phyloP scores from a whole-genome alignment of 92 coral and sea anemone species.

The Hydrozoanthus gracilis region DNA sequence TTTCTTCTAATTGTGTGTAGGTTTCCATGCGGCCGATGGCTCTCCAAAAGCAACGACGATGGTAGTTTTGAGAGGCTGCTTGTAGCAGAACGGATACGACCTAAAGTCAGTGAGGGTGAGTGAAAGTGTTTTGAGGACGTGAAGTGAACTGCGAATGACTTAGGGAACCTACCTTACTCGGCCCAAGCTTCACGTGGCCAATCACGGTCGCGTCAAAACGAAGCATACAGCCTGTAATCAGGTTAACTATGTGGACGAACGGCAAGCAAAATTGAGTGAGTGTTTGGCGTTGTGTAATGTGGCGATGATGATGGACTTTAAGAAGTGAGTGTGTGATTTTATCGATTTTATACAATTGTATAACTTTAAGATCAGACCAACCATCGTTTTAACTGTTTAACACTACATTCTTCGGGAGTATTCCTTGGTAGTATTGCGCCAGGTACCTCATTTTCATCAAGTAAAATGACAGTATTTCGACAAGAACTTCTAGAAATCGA shows the following conservation, averaged over 20 bases:
- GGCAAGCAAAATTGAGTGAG: too few relatives aligned
- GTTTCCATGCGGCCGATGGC: conserved; percentile 98
- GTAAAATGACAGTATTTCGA: conserved; percentile 8
- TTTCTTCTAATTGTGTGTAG: conserved; percentile 32
- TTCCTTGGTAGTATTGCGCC: not conserved
- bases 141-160: not conserved
- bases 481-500: not conserved
- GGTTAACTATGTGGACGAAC: too few relatives aligned
- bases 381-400: not conserved
- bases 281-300: too few relatives aligned
- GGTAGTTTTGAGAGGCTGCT: conserved; percentile 96
- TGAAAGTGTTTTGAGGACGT: not conserved
- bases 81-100: conserved; percentile 89
- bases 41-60: conserved; percentile 92
- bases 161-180: too few relatives aligned
- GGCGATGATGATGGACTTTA: too few relatives aligned
- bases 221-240: too few relatives aligned
- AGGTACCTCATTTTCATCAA: not conserved
- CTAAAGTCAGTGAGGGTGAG: conserved; percentile 85
- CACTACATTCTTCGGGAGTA: not conserved
- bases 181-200: too few relatives aligned
- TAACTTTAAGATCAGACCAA: not conserved
- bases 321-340: too few relatives aligned
- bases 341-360: too few relatives aligned
- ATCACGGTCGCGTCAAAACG: too few relatives aligned